phyloP scores from a whole-genome alignment of 2,888 invertebrate species.

The Luperina testacea region DNA sequence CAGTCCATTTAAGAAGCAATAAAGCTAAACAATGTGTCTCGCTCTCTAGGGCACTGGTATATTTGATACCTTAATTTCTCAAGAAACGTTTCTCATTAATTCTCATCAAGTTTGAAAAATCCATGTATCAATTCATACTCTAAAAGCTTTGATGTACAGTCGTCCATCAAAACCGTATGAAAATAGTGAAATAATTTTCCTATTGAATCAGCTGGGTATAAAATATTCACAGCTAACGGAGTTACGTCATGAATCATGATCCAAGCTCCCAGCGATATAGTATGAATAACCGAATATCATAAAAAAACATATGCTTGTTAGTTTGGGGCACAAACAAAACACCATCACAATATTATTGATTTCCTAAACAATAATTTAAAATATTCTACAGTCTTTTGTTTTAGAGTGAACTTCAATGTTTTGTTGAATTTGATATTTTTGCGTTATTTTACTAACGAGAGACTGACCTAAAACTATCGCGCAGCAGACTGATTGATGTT shows the following conservation, averaged over 20 bases:
- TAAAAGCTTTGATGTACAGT: conserved; percentile 25
- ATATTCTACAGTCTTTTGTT: neutral
- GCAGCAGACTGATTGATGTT: neutral
- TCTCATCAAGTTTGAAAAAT: conserved; percentile 5
- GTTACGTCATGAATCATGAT: conserved; percentile 36
- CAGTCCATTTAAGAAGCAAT: conserved; percentile 23
- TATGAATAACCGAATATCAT: conserved; percentile 27
- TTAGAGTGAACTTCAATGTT: neutral
- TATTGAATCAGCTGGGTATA: conserved; percentile 35
- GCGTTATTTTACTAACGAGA: neutral
- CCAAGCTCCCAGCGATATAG: conserved; percentile 19
- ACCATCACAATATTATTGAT: neutral
- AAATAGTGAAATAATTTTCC: conserved; percentile 32
- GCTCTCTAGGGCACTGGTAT: conserved; percentile 3
- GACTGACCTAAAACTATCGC: neutral
- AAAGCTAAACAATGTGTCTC: conserved; percentile 26
- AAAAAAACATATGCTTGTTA: conserved; percentile 18
- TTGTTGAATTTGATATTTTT: conserved; percentile 4
- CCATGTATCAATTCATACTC: conserved; percentile 13
- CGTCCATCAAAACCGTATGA: conserved; percentile 27
- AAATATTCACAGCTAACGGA: conserved; percentile 47
- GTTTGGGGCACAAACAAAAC: conserved; percentile 11
- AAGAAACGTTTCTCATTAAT: neutral
- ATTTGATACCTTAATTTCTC: conserved; percentile 6
- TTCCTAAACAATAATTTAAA: neutral